phyloP scores from a whole-genome alignment of 2,888 invertebrate genomes.

The Nomada flava region DNA sequence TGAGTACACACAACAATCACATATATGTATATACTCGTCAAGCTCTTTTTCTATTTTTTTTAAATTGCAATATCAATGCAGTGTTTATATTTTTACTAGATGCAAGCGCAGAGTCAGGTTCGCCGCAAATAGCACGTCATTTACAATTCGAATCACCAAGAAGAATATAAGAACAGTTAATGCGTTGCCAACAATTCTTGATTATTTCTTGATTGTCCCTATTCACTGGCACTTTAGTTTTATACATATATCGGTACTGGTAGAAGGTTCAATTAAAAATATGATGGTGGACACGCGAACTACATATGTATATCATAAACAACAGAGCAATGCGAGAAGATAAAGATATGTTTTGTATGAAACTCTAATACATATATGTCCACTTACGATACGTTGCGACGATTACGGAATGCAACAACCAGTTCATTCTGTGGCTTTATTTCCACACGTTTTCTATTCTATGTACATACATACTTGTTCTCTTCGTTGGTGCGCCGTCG shows the following conservation, averaged over 20 bases:
- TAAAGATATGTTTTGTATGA: neutral
- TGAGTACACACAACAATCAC: neutral
- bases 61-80: no score
- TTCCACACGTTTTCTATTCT: no score
- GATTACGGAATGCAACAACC: conserved; percentile 18
- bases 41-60: neutral
- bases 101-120: neutral
- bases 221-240: neutral
- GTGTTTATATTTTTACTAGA: neutral
- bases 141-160: conserved; percentile 21
- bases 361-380: neutral
- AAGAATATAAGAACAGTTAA: neutral
- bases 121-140: neutral
- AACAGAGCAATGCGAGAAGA: neutral
- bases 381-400: neutral
- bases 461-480: neutral
- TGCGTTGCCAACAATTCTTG: neutral
- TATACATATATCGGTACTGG: neutral
- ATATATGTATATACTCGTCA: neutral
- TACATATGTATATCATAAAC: neutral
- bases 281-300: no score
- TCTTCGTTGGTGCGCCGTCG: neutral
- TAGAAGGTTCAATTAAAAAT: neutral
- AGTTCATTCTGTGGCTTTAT: neutral
- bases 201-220: neutral